phyloP scores from a whole-genome alignment of 2,113 vertebrate species.

The Dicerorhinus sumatrensis region DNA sequence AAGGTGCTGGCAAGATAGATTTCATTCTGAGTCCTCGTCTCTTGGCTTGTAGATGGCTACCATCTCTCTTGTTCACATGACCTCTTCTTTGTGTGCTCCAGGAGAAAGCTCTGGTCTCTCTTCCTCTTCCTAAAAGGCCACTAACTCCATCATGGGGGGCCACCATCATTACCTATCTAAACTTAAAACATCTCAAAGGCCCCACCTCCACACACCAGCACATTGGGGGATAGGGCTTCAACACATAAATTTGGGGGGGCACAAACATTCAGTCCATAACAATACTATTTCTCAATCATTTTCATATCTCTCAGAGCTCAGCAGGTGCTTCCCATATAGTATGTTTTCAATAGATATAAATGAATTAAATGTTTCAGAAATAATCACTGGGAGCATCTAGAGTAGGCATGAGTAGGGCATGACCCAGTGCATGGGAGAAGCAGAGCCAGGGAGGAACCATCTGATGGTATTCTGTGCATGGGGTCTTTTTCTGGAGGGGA shows the following conservation, averaged over 20 bases:
- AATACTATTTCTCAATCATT: background rate
- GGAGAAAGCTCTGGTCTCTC: background rate
- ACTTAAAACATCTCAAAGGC: background rate
- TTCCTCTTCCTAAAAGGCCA: background rate
- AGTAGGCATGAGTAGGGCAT: background rate
- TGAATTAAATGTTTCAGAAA: background rate
- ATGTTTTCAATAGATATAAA: background rate
- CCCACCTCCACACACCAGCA: background rate
- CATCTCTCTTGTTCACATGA: too few species aligned
- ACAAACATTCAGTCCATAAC: background rate
- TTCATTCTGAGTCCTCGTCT: background rate
- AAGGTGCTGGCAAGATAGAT: background rate
- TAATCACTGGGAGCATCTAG: background rate
- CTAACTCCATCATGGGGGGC: too few species aligned
- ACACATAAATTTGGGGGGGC: background rate
- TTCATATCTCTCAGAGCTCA: background rate
- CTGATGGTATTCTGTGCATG: background rate
- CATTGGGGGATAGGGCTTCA: background rate
- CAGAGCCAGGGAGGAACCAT: background rate
- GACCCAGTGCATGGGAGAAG: fast-evolving
- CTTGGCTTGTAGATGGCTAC: too few species aligned
- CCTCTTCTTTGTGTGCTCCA: background rate
- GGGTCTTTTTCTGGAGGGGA: background rate
- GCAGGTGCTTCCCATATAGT: background rate
- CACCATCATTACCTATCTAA: background rate